phyloP scores from a whole-genome alignment of 2,888 invertebrate species.

The Ischnura elegans region DNA sequence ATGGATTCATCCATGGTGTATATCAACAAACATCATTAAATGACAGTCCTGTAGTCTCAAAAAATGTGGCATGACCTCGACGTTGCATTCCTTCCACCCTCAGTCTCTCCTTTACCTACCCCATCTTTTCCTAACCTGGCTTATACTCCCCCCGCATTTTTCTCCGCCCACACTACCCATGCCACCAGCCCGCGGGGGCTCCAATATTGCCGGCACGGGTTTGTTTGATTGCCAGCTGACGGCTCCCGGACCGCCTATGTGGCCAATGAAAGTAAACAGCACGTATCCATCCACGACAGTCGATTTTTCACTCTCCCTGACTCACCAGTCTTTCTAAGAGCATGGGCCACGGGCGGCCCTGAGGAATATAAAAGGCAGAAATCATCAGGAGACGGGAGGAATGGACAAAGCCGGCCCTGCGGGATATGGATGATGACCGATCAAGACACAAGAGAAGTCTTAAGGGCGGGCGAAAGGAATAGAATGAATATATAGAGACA shows the following conservation, averaged over 20 bases:
- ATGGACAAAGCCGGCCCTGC: neutral
- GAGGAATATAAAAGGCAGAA: neutral
- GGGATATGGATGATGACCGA: neutral
- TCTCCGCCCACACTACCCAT: neutral
- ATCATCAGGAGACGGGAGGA: neutral
- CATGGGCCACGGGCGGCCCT: neutral
- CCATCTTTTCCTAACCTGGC: neutral
- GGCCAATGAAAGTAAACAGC: slow-evolving; percentile 46
- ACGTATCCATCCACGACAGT: slow-evolving; percentile 25
- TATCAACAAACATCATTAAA: too few relatives aligned
- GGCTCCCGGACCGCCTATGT: slow-evolving; percentile 33
- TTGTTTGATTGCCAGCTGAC: slow-evolving; percentile 64
- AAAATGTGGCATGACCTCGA: too few relatives aligned
- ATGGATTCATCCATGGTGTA: too few relatives aligned
- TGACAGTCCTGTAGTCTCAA: too few relatives aligned
- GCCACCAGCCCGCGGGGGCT: neutral
- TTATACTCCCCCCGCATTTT: neutral
- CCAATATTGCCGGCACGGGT: neutral
- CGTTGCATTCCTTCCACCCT: too few relatives aligned
- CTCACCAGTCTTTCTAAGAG: neutral
- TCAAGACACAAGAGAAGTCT: neutral
- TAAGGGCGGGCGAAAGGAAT: neutral
- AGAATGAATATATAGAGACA: neutral
- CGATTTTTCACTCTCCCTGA: neutral
- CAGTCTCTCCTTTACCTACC: too few relatives aligned